Evolutionary conservation across 2,888 invertebrate genomes (phyloP).

Genomic region (Leptopterna dolabrata): DNA sequence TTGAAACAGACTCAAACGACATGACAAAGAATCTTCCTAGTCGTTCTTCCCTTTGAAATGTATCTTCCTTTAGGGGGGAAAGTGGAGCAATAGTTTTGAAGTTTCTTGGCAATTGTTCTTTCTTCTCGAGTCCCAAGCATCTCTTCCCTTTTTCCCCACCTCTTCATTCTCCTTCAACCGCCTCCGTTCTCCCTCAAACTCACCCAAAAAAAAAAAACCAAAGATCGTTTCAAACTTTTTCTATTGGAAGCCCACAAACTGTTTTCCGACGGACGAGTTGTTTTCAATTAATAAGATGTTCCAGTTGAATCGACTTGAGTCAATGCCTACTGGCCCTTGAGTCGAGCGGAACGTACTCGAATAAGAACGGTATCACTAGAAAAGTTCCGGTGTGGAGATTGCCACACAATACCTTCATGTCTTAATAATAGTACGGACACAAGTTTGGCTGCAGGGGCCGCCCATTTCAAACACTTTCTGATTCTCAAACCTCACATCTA

Average conservation of each 20-base stretch:
- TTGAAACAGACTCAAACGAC: neutral
- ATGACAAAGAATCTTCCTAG: neutral
- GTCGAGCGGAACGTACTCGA: neutral
- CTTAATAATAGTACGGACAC: too few species aligned
- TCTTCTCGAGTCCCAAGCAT: neutral
- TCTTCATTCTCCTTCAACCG: neutral
- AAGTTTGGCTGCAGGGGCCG: too few species aligned
- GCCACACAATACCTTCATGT: too few species aligned
- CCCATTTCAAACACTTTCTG: too few species aligned
- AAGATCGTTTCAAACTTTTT: conserved; percentile 8
- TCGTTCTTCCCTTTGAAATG: neutral
- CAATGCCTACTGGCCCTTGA: neutral
- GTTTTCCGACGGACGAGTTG: conserved; percentile 1
- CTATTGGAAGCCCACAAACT: neutral
- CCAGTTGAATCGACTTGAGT: neutral
- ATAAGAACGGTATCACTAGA: too few species aligned
- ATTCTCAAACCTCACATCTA: too few species aligned
- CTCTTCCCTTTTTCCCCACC: neutral
- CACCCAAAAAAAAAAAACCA: too few species aligned
- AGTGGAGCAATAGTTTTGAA: neutral
- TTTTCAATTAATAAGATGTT: conserved; percentile 17
- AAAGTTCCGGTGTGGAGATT: too few species aligned
- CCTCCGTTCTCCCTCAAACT: neutral
- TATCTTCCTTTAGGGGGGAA: neutral
- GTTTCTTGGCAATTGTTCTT: conserved; percentile 40